Percentiles rank a stretch among this genome's conserved stretches.
phyloP scores from a whole-genome alignment of 37 sponge, comb jelly and placozoan species.

The Ianthella basta region DNA sequence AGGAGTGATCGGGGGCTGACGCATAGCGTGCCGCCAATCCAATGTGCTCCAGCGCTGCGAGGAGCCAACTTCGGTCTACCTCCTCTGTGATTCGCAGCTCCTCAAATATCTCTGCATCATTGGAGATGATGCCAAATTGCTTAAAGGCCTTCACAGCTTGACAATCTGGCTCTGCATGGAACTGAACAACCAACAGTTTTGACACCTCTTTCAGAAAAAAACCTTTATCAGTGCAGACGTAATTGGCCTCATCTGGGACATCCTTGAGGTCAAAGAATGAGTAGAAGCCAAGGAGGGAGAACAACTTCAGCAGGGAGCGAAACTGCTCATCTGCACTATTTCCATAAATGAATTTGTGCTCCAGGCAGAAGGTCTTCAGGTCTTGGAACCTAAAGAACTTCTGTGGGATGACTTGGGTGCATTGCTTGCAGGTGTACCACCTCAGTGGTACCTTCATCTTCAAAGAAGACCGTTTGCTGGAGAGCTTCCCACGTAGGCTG shows the following conservation, averaged over 20 bases:
- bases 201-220: conserved; percentile 11
- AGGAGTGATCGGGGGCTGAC: not conserved
- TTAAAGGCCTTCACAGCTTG: too few species aligned
- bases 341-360: too few species aligned
- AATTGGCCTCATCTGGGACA: not conserved
- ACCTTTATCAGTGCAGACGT: conserved; percentile 5
- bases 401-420: not conserved
- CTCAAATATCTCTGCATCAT: not conserved
- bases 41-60: not conserved
- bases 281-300: conserved; percentile 9
- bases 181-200: conserved; percentile 17
- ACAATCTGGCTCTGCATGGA: not conserved
- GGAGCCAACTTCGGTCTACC: not conserved
- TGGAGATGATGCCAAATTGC: not conserved
- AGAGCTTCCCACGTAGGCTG: not conserved
- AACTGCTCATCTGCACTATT: conserved; percentile 14
- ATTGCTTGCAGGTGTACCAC: conserved; percentile 3
- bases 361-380: not conserved
- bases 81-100: conserved; percentile 9
- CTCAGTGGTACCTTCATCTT: not conserved
- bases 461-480: not conserved
- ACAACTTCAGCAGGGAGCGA: not conserved
- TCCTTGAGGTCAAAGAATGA: not conserved
- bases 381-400: not conserved
- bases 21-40: not conserved